phyloP scores from a whole-genome alignment of 1,140 invertebrate genomes.

The Colletes gigas region DNA sequence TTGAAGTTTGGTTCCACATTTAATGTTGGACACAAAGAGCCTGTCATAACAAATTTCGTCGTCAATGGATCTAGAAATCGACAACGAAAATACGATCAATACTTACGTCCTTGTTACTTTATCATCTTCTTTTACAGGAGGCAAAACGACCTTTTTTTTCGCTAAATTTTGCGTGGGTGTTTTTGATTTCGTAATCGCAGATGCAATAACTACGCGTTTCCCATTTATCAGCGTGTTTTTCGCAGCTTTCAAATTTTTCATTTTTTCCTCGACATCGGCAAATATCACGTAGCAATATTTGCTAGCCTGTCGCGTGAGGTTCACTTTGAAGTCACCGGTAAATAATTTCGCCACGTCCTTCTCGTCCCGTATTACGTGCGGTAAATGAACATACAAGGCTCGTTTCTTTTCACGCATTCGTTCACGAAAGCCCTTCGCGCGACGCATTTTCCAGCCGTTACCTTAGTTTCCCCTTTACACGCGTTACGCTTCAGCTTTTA shows the following conservation, averaged over 20 bases:
- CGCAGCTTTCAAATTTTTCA: constrained; percentile 60
- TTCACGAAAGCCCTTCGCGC: too few relatives aligned
- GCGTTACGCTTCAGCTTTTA: not conserved
- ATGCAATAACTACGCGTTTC: constrained; percentile 60
- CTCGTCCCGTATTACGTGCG: constrained; percentile 62
- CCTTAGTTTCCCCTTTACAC: not conserved
- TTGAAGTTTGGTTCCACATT: constrained; percentile 44
- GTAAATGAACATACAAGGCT: constrained; percentile 69
- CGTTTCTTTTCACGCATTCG: constrained; percentile 46
- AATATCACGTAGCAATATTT: constrained; percentile 72
- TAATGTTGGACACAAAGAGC: constrained; percentile 66
- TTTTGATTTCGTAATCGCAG: constrained; percentile 20
- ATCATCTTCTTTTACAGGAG: constrained; percentile 31
- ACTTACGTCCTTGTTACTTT: constrained; percentile 59
- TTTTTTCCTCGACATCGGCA: constrained; percentile 59
- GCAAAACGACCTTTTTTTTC: constrained; percentile 62
- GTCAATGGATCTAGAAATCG: constrained; percentile 13
- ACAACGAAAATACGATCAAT: not conserved
- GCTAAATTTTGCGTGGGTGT: constrained; percentile 22
- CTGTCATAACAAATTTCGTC: constrained; percentile 46
- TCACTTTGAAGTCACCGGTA: constrained; percentile 64
- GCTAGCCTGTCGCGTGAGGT: constrained; percentile 66
- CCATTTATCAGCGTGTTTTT: constrained; percentile 61
- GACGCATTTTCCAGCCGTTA: not conserved
- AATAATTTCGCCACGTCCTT: constrained; percentile 68